phyloP scores from a whole-genome alignment of 2,888 invertebrate species.

The Rotaria macrura region DNA sequence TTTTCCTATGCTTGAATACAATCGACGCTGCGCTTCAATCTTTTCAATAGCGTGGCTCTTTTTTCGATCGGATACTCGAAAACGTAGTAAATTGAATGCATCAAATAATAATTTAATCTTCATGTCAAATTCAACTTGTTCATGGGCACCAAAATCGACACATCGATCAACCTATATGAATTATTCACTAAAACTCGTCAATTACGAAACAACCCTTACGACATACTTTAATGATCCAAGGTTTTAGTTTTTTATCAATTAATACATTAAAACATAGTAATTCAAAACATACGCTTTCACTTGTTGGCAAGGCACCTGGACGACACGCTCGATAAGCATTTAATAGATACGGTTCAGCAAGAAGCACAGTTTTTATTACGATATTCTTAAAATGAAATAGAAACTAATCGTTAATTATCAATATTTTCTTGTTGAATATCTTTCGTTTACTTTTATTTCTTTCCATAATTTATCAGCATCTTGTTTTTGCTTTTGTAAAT shows the following conservation, averaged over 20 bases:
- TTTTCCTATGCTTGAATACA: conserved; percentile 37
- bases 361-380: conserved; percentile 36
- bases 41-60: conserved; percentile 47
- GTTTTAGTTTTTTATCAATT: conserved; percentile 46
- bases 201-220: too few relatives aligned
- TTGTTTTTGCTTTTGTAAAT: conserved; percentile 43
- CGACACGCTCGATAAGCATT: conserved; percentile 50
- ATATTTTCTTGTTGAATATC: background rate
- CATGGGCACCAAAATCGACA: conserved; percentile 50
- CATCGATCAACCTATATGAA: conserved; percentile 41
- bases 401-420: background rate
- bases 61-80: conserved; percentile 40
- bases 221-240: conserved; percentile 48
- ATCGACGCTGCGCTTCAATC: conserved; percentile 44
- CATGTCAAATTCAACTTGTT: conserved; percentile 47
- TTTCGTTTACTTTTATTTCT: conserved; percentile 38
- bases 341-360: conserved; percentile 46
- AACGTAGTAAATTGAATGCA: conserved; percentile 44
- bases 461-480: conserved; percentile 45
- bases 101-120: conserved; percentile 47
- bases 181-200: too few relatives aligned
- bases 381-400: conserved; percentile 29
- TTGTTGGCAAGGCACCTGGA: conserved; percentile 43
- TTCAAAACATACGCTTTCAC: conserved; percentile 50
- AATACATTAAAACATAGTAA: conserved; percentile 49